phyloP scores from a whole-genome alignment of 2,113 vertebrate genomes.

The Gallinago media region DNA sequence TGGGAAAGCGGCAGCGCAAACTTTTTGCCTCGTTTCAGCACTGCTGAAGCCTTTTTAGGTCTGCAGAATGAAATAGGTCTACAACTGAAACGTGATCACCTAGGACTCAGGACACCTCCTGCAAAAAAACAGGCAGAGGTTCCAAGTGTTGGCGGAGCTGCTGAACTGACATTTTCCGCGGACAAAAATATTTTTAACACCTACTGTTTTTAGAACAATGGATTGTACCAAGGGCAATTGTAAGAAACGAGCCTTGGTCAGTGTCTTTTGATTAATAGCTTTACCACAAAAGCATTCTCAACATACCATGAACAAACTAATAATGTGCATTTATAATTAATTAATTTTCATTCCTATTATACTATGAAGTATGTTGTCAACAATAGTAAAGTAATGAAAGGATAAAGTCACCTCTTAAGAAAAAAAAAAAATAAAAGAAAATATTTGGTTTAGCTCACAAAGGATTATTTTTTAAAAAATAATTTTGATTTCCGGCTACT shows the following conservation, averaged over 20 bases:
- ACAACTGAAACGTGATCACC: neutral
- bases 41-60: neutral
- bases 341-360: neutral
- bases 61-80: neutral
- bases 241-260: constrained; percentile 37
- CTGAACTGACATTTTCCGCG: constrained; percentile 54
- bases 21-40: neutral
- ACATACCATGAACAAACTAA: neutral
- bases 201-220: constrained; percentile 65
- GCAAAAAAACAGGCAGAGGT: neutral
- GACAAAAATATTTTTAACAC: constrained; percentile 45
- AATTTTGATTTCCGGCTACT: neutral
- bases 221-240: constrained; percentile 52
- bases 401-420: neutral
- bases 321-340: constrained; percentile 20
- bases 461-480: neutral
- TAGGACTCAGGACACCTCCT: neutral
- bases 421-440: neutral
- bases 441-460: neutral
- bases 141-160: constrained; percentile 7
- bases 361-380: neutral
- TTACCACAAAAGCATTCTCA: constrained; percentile 29
- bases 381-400: neutral
- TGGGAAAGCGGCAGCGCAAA: neutral
- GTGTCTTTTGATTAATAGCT: constrained; percentile 53